phyloP scores from a whole-genome alignment of 1,140 invertebrate species.

The Frieseomelitta varia region DNA sequence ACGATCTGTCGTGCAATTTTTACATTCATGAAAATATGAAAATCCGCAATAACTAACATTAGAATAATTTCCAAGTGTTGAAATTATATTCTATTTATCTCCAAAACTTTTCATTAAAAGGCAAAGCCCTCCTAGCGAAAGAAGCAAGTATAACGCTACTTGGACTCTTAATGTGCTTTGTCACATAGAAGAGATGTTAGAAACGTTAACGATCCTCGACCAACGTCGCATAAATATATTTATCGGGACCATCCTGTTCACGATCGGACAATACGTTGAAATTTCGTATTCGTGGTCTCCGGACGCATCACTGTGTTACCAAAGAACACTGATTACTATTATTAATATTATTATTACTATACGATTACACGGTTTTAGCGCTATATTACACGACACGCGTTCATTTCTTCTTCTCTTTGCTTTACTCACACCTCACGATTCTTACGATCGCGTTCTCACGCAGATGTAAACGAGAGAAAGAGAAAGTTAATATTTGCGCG shows the following conservation, averaged over 20 bases:
- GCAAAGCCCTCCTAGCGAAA: too few relatives aligned
- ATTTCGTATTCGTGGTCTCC: slow-evolving; percentile 73
- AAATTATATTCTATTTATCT: neutral
- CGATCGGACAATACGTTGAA: slow-evolving; percentile 69
- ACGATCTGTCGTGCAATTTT: too few relatives aligned
- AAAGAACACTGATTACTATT: slow-evolving; percentile 79
- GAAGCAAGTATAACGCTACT: neutral
- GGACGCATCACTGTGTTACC: slow-evolving; percentile 79
- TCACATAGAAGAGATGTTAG: neutral
- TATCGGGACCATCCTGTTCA: slow-evolving; percentile 75
- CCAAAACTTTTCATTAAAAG: neutral
- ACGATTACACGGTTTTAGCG: slow-evolving; percentile 64
- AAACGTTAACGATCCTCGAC: slow-evolving; percentile 7
- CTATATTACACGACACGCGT: slow-evolving; percentile 55
- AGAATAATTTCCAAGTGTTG: too few relatives aligned
- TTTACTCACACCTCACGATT: neutral
- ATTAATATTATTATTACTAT: slow-evolving; percentile 57
- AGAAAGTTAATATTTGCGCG: neutral
- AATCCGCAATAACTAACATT: too few relatives aligned
- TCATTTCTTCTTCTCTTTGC: slow-evolving; percentile 39
- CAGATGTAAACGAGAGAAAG: neutral
- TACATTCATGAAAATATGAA: too few relatives aligned
- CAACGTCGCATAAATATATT: slow-evolving; percentile 28
- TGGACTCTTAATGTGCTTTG: neutral
- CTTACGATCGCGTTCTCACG: slow-evolving; percentile 26